A percentile compares a stretch with the other conserved stretches of the same genome.
phyloP scores from a whole-genome alignment of 2,888 invertebrate genomes.

The Enchytraeus crypticus region DNA sequence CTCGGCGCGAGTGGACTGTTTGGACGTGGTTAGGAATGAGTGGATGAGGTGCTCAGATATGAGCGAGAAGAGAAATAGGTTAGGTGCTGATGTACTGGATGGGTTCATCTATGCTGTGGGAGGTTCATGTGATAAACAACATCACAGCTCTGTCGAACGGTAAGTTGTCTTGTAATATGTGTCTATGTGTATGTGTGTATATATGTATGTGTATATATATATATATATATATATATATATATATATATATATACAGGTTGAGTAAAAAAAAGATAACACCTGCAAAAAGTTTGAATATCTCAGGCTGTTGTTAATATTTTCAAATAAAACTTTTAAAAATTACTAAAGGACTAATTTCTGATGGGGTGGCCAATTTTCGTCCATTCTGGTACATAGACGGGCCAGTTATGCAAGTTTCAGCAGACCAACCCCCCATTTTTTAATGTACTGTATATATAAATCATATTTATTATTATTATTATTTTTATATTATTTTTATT shows the following conservation, averaged over 20 bases:
- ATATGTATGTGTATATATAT: not conserved
- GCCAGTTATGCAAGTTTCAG: too few relatives aligned
- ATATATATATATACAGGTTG: too few relatives aligned
- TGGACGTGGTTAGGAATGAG: constrained; percentile 73
- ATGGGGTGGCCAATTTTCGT: too few relatives aligned
- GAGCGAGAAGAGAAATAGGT: constrained; percentile 76
- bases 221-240: constrained; percentile 3
- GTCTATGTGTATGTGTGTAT: not conserved
- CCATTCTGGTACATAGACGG: too few relatives aligned
- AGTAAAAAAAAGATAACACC: too few relatives aligned
- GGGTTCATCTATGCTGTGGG: constrained; percentile 83
- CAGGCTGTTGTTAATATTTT: too few relatives aligned
- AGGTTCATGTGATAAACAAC: constrained; percentile 74
- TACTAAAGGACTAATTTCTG: too few relatives aligned
- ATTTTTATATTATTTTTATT: constrained; percentile 5
- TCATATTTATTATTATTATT: constrained; percentile 3
- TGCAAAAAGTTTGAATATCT: too few relatives aligned
- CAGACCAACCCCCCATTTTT: too few relatives aligned
- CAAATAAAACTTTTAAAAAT: too few relatives aligned
- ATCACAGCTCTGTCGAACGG: constrained; percentile 82
- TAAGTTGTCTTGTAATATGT: constrained; percentile 47
- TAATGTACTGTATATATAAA: too few relatives aligned
- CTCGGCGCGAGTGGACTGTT: constrained; percentile 62
- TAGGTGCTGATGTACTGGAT: constrained; percentile 89
- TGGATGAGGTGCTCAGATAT: constrained; percentile 73